phyloP scores from a whole-genome alignment of 2,113 vertebrate species.

The Petroica traversi region DNA sequence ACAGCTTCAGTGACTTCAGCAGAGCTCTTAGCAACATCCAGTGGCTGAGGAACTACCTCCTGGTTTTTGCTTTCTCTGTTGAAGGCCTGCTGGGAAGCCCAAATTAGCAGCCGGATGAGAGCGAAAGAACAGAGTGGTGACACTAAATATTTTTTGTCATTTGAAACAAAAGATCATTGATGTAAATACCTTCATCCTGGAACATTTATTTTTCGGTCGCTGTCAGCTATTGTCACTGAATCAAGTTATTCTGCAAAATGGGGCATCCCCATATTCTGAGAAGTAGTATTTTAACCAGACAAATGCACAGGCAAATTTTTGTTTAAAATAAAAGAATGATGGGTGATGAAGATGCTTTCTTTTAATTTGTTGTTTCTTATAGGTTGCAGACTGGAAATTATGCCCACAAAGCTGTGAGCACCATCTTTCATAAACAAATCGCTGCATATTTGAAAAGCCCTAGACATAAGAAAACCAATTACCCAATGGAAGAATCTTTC shows the following conservation, averaged over 20 bases:
- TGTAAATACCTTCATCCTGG: neutral
- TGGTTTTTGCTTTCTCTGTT: neutral
- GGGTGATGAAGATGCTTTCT: neutral
- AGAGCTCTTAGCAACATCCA: neutral
- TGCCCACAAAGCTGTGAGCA: neutral
- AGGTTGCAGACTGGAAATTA: neutral
- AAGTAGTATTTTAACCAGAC: neutral
- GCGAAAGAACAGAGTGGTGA: neutral
- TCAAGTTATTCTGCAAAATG: neutral
- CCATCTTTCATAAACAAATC: neutral
- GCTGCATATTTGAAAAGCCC: neutral
- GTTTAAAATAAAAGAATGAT: neutral
- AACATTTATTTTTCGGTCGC: neutral
- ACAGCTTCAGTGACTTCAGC: neutral
- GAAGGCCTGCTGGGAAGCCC: neutral
- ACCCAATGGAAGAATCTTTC: neutral
- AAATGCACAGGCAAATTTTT: neutral
- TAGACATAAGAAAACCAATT: neutral
- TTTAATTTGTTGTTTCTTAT: neutral
- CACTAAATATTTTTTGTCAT: neutral
- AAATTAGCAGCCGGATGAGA: neutral
- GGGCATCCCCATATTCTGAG: neutral
- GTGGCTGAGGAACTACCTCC: neutral
- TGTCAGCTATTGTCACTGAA: neutral
- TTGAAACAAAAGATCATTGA: neutral